Evolutionary conservation across 2,797 vertebrate species (phyloP).

Genomic region (Sebastes trivittatus): DNA sequence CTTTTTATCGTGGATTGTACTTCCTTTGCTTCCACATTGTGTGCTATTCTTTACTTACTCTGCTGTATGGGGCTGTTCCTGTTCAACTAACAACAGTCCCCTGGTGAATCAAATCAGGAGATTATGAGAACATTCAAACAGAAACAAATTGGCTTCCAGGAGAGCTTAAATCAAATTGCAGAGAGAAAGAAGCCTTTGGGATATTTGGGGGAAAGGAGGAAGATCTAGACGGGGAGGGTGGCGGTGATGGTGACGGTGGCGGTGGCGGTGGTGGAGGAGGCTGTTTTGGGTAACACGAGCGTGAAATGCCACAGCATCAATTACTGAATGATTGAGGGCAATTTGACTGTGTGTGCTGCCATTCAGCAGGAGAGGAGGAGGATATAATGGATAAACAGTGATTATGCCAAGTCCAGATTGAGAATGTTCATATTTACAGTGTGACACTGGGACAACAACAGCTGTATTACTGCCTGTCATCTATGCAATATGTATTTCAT

Average conservation of each 20-base stretch:
- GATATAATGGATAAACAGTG: constrained; percentile 71
- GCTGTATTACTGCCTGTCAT: constrained; percentile 69
- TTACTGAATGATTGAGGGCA: constrained; percentile 79
- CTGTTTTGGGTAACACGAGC: constrained; percentile 69
- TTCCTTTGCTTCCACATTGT: constrained; percentile 48
- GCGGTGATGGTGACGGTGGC: background rate
- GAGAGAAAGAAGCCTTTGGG: constrained; percentile 64
- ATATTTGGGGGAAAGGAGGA: constrained; percentile 61
- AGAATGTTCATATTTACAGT: constrained; percentile 73
- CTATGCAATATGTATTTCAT: constrained; percentile 60
- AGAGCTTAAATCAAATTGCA: constrained; percentile 80
- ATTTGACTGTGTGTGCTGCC: constrained; percentile 58
- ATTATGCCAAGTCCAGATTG: constrained; percentile 71
- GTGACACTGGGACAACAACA: constrained; percentile 70
- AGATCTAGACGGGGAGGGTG: constrained; percentile 19
- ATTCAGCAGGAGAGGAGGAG: constrained; percentile 60
- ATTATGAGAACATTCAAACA: constrained; percentile 79
- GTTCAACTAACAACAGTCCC: constrained; percentile 69
- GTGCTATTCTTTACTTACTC: constrained; percentile 66
- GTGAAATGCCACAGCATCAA: constrained; percentile 68
- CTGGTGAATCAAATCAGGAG: constrained; percentile 78
- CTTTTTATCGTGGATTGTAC: constrained; percentile 58
- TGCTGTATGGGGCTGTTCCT: constrained; percentile 51
- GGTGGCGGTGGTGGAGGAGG: constrained; percentile 5
- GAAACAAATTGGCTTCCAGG: constrained; percentile 81